Conservation (phyloP, 2,797 vertebrate genomes). For the Rhabdomys pumilio region DNA sequence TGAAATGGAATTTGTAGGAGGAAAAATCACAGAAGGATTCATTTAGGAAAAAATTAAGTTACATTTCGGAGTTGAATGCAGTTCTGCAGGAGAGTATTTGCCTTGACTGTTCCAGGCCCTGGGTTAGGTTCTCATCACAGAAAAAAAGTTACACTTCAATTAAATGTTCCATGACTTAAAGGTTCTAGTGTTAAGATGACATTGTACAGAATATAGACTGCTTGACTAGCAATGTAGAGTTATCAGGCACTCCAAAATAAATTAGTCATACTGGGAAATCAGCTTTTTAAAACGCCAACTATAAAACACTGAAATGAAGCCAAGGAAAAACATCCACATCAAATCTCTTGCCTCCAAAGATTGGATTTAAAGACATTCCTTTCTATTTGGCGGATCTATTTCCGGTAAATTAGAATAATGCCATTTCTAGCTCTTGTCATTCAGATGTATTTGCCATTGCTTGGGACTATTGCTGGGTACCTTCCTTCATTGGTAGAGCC, state of each 20-base stretch:
- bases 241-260: conserved; percentile 68
- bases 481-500: conserved; percentile 48
- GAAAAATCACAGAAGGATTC: conserved; percentile 59
- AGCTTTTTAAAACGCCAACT: conserved; percentile 5
- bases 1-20: conserved; percentile 15
- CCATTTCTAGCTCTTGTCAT: conserved; percentile 12
- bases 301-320: conserved; percentile 75
- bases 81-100: not conserved
- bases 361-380: conserved; percentile 46
- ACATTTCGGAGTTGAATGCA: not conserved
- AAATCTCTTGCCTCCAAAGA: conserved; percentile 70
- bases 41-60: conserved; percentile 45
- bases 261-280: conserved; percentile 77
- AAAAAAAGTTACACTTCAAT: conserved; percentile 39
- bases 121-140: not conserved
- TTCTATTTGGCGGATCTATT: conserved; percentile 4
- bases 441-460: conserved; percentile 37
- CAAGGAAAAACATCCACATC: conserved; percentile 59
- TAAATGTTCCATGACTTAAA: conserved; percentile 40
- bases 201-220: conserved; percentile 54
- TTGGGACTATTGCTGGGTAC: conserved; percentile 35
- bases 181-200: conserved; percentile 59
- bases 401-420: conserved; percentile 37
- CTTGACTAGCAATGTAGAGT: conserved; percentile 53
- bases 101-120: not conserved